A percentile compares a stretch with the other conserved stretches of the same genome.
Evolutionary conservation across 1,140 invertebrate genomes (phyloP).

Genomic region (Dendrolimus kikuchii): DNA sequence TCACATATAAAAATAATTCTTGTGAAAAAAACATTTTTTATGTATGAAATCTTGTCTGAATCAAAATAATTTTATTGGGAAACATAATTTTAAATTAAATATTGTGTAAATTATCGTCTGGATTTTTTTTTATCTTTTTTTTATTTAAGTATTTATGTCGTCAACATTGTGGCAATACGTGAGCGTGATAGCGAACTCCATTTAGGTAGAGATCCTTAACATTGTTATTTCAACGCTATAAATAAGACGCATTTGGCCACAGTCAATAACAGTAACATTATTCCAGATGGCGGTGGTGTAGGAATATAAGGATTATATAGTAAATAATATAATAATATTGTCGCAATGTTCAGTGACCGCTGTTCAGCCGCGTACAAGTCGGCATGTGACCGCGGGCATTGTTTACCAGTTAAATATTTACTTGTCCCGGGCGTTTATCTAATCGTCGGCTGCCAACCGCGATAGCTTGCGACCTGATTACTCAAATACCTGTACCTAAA

Average conservation of each 20-base stretch:
- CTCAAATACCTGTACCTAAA: conserved; percentile 38
- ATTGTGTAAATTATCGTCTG: background rate
- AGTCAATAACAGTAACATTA: too few species aligned
- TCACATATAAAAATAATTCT: too few species aligned
- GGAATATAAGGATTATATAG: background rate
- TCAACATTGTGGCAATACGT: too few species aligned
- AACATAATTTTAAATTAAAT: too few species aligned
- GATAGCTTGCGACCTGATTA: conserved; percentile 62
- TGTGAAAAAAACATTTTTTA: too few species aligned
- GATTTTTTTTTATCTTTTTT: background rate
- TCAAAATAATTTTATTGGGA: too few species aligned
- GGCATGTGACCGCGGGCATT: conserved; percentile 31
- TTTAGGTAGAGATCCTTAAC: too few species aligned
- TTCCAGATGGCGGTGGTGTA: too few species aligned
- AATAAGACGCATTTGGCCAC: too few species aligned
- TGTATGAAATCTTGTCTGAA: too few species aligned
- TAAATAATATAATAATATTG: background rate
- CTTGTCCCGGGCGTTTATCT: conserved; percentile 44
- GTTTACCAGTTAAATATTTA: conserved; percentile 54
- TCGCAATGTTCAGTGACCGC: conserved; percentile 5
- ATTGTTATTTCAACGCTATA: too few species aligned
- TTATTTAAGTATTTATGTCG: background rate
- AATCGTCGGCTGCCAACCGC: conserved; percentile 46
- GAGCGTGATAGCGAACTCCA: background rate
- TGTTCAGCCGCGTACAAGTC: conserved; percentile 4